These are phyloP conservation scores for Lepus europaeus DNA, from an alignment of 2,113 vertebrate genomes.

Conservation along the genomic window DNA sequence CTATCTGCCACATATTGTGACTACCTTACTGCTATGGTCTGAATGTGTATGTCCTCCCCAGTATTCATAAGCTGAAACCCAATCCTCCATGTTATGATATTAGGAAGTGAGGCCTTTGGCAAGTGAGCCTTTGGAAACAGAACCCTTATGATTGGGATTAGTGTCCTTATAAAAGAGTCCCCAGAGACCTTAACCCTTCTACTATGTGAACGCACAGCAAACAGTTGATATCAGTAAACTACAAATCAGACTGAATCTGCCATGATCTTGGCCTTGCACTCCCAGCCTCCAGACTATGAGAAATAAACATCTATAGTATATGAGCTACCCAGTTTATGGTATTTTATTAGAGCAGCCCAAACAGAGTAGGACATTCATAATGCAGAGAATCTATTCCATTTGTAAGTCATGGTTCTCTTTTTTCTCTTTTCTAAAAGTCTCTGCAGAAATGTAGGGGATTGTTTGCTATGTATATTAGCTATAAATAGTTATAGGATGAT, in stretches of 20 bases:
- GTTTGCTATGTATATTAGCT: neutral
- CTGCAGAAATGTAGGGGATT: constrained; percentile 26
- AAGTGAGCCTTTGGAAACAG: neutral
- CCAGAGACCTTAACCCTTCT: neutral
- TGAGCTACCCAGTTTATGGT: neutral
- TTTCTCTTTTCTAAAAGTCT: neutral
- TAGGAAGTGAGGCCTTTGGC: neutral
- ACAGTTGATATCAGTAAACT: neutral
- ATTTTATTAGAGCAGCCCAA: neutral
- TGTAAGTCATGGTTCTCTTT: neutral
- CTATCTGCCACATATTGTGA: neutral
- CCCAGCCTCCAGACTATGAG: neutral
- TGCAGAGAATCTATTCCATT: neutral
- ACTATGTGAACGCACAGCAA: neutral
- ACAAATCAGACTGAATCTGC: neutral
- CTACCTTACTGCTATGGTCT: neutral
- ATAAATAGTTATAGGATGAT: neutral
- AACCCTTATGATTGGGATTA: neutral
- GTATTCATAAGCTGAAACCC: neutral
- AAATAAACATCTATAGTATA: neutral
- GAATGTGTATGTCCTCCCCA: neutral
- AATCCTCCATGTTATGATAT: neutral
- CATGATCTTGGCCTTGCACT: neutral
- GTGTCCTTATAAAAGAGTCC: neutral
- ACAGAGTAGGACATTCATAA: neutral